Evolutionary conservation across 1,140 invertebrate genomes (phyloP), one percentile per base, ranked within the genome.

Genomic region (Venturia canescens): DNA sequence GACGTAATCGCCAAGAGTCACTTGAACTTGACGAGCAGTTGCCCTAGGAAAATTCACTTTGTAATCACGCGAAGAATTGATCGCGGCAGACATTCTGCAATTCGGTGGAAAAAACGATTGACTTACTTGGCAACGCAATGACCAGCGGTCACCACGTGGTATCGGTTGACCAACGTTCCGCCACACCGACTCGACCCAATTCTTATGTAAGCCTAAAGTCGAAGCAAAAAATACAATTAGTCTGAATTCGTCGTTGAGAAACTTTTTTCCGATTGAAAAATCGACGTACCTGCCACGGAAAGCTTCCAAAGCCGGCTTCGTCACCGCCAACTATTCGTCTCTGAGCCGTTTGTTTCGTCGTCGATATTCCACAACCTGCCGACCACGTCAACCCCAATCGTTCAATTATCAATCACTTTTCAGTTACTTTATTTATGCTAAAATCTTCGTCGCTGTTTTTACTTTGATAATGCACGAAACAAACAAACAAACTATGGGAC

Each of bases 91-190:
- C 16, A 44, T 53, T 63, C 6, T 71, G 7, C 26, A 80, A 48
- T 38, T 71, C 9, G 11, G 72, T 15, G 27, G 27, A 0, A 31
- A n/a, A 16, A 75, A 72, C 23, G 48, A 27, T 75, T 57, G 53
- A 87, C 91, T 93, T 91, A 95, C 94, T 94, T 94, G 31, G 97
- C 97, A 53, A 99, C 98, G 91, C 98, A 99, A 91, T 99, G 98
- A 3, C 98, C 98, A 16, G 98, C 98, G 34, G 97, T 99, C 31
- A 99, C 97, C 1, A 99, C 97, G 92, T 99, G 98, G 80, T 96
- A 94, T 69, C 97, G 94, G 85, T 97, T 98, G 82, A 99, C 96
- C 80, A 99, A 93, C 1, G 98, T 98, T 38, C 98, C 98, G 9
- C 98, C 98, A 90, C 98, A 99, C 90, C 97, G 96, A 91, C 93